A percentile compares a stretch with the other conserved stretches of the same genome.
Evolutionary conservation across 2,113 vertebrate species (phyloP).

Genomic region (Taxidea taxus): DNA sequence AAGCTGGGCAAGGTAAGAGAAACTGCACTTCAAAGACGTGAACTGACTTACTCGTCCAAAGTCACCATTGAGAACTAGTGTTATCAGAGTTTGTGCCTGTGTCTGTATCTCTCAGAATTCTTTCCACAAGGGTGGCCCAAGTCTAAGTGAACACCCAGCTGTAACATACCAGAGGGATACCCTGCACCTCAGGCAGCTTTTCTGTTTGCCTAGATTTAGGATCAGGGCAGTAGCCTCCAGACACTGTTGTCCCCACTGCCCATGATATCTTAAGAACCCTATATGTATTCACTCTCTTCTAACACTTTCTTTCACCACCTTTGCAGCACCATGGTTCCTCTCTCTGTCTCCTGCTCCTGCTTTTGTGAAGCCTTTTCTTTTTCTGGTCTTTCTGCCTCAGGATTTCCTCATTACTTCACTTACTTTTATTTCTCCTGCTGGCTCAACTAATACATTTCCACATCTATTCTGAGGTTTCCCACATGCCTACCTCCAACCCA

Average conservation of each 20-base stretch:
- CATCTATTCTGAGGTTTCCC: neutral
- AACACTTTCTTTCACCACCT: accelerated
- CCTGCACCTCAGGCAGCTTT: accelerated
- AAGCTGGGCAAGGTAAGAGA: too few species aligned
- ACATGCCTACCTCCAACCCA: neutral
- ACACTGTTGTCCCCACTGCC: accelerated
- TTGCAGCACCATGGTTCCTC: accelerated
- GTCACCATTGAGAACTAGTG: too few species aligned
- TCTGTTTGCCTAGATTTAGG: accelerated
- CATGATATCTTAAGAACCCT: accelerated
- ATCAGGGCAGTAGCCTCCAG: accelerated
- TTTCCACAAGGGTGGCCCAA: accelerated
- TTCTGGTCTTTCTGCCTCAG: neutral
- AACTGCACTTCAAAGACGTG: neutral
- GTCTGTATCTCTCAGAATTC: neutral
- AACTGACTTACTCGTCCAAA: neutral
- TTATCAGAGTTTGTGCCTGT: neutral
- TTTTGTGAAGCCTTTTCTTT: neutral
- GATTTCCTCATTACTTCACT: too few species aligned
- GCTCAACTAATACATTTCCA: neutral
- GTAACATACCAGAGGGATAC: accelerated
- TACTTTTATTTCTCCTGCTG: neutral
- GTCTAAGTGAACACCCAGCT: accelerated
- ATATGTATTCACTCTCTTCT: accelerated
- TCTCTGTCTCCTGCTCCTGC: neutral